Base-by-base conservation (phyloP, 2,888 invertebrate species). In the Dryobotodes eremita region DNA sequence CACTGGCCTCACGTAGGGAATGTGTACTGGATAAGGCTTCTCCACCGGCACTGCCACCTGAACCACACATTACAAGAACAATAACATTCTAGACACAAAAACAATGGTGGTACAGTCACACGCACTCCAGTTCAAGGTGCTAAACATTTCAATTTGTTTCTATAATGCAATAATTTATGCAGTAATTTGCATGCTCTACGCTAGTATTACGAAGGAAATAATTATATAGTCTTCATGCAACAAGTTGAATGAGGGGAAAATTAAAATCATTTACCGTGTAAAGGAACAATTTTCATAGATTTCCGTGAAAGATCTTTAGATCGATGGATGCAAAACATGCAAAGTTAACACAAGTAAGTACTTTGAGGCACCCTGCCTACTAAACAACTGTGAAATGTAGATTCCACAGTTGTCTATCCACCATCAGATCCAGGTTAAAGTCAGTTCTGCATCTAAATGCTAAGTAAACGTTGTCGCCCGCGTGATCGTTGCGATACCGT, bases 1-100 rank as follows among this genome's bases (percentile, higher is more conserved):
- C 76, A 97, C 96, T 2, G 97, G 97, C 87, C 97, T 96, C 61
- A 97, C 93, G 83, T 98, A 97, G 61, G 98, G 98, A 61, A 98
- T 97, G 86, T 97, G 97, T 3, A 98, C 97, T 48, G 98, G 98
- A 91, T 98, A 98, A 8, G 98, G 98, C 91, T 98, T 98, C 74
- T 98, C 97, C 68, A 98, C 97, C 87, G 98, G 98, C 7, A 98
- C 98, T 91, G 97, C 97, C 79, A 98, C 97, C 97, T 97, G 90
- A 23, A 84, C 79, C 31, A 85, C 65, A 83, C 42, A 73, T 75
- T 68, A 69, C 23, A 81, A 68, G 23, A 55, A 75, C 20, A 75
- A 76, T 76, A 65, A 59, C n/a, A 57, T 65, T 69, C 36, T 15
- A 55, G 7, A 42, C 13, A 74, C n/a, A 50, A 77, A 68, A 55